Evolutionary conservation across 2,113 vertebrate genomes (phyloP), one percentile per base, ranked within the genome.

Genomic region (Xiphias gladius): DNA sequence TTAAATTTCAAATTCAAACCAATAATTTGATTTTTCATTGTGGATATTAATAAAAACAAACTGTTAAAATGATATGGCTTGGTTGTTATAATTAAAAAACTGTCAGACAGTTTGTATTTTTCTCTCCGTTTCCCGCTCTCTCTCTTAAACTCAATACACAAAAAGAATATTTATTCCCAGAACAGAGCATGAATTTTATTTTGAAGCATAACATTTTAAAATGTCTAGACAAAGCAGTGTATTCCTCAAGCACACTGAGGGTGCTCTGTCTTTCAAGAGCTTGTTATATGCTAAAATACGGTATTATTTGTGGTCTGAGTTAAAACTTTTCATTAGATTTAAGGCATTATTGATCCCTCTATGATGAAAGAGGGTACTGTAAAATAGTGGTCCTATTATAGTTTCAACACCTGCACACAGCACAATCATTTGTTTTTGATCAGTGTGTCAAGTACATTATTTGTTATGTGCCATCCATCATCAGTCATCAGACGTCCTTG

Each of bases 331-430:
- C 87, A 93, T 94, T 91, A 86, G 88, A 86, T 86, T 72, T 65
- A 86, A 82, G 80, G 87, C 82, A 87, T 85, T 93, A 93, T 95
- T 89, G 93, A 95, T 94, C 88, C 76, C 4, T 57, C 83, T 50
- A 37, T 91, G 93, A 93, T 93, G 86, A 91, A 94, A 92, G 85
- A 79, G 73, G 86, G 88, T 57, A 82, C 67, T 73, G 76, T 86
- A 86, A 87, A 85, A 75, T 76, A 71, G 90, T 66, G 65, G 69
- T 82, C 82, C 83, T 91, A 93, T 93, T 93, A 93, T 57, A 66
- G 80, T 83, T 89, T 79, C 59, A 86, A 88, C 84, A 87, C 79
- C 86, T 83, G 70, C 58, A 75, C 86, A 75, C 67, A 52, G 48
- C 65, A 28, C 62, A 66, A 74, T 92, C 87, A 83, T 94, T 91